Evolutionary conservation across 2,113 vertebrate genomes (phyloP), one percentile per base, ranked within the genome.

Genomic region (Odontesthes bonariensis): DNA sequence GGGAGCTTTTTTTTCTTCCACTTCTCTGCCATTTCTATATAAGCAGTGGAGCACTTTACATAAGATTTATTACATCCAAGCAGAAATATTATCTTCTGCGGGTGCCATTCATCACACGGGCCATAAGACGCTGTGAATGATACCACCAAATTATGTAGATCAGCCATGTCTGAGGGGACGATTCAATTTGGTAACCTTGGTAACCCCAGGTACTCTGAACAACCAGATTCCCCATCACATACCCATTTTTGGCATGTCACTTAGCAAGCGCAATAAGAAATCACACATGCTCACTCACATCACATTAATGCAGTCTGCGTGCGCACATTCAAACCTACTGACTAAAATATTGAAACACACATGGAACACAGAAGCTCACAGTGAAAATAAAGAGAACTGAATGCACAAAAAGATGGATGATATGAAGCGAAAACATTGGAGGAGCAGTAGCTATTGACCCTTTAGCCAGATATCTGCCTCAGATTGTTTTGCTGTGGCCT

Each of bases 131-230:
- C 93, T 88, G 90, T 94, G 95, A 96, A 94, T 94, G 96, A 96
- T 96, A 94, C 96, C 95, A 96, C 96, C 95, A 95, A 95, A 97
- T 98, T 97, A 97, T 98, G 97, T 95, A 98, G 96, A 98, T 98
- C 96, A 96, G 94, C 93, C 93, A 93, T 94, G 96, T 96, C 95
- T 93, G 87, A 75, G 95, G 96, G 95, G 96, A 94, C 94, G 95
- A 96, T 97, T 96, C 95, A 96, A 96, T 92, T 96, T 95, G 93
- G 97, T 97, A 99, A 96, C 96, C 96, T 95, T 97, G 96, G 96
- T 96, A 99, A 98, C 97, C 95, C 91, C 96, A 98, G 96, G 96
- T 97, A 90, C 91, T 84, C 73, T 38, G 82, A 91, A 88, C 81
- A 57, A 62, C 76, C 58, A 31, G 14, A 64, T 55, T 78, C 83